Conservation (phyloP, 2,113 vertebrate genomes). For the Phodopus roborovskii region DNA sequence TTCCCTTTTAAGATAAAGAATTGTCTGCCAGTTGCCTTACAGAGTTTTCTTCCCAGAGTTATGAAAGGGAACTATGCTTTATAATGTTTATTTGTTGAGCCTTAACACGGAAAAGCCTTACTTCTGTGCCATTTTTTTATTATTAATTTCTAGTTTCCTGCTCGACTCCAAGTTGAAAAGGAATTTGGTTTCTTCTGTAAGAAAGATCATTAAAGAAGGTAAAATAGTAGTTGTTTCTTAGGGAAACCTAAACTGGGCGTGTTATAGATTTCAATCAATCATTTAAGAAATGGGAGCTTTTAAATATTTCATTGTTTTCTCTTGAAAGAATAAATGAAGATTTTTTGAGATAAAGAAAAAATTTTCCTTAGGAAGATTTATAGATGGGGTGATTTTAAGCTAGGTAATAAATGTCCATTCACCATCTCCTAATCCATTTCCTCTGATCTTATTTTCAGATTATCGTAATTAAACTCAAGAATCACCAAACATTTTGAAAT, state of each 20-base stretch:
- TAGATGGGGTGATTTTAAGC: conserved; percentile 11
- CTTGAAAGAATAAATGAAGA: conserved; percentile 44
- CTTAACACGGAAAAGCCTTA: conserved; percentile 58
- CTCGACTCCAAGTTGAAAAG: conserved; percentile 67
- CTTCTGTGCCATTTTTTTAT: neutral
- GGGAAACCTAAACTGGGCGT: neutral
- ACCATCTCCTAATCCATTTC: conserved; percentile 57
- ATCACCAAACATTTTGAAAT: conserved; percentile 16
- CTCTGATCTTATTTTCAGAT: conserved; percentile 68
- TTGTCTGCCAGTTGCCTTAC: neutral
- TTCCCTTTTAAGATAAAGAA: neutral
- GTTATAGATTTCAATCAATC: conserved; percentile 42
- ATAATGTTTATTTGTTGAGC: conserved; percentile 38
- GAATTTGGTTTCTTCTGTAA: conserved; percentile 72
- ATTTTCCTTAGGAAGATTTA: conserved; percentile 57
- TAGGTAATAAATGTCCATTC: conserved; percentile 51
- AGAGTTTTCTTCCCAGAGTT: neutral
- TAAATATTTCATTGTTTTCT: conserved; percentile 69
- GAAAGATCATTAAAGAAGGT: conserved; percentile 79
- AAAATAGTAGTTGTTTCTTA: conserved; percentile 64
- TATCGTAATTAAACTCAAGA: conserved; percentile 49
- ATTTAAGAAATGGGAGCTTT: conserved; percentile 49
- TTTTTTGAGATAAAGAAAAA: conserved; percentile 61
- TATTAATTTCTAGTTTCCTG: conserved; percentile 75
- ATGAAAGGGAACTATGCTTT: neutral